Percentiles rank a stretch among this genome's conserved stretches.
Evolutionary conservation across 2,888 invertebrate genomes (phyloP).

Genomic region (Leptopilina drosophilae): DNA sequence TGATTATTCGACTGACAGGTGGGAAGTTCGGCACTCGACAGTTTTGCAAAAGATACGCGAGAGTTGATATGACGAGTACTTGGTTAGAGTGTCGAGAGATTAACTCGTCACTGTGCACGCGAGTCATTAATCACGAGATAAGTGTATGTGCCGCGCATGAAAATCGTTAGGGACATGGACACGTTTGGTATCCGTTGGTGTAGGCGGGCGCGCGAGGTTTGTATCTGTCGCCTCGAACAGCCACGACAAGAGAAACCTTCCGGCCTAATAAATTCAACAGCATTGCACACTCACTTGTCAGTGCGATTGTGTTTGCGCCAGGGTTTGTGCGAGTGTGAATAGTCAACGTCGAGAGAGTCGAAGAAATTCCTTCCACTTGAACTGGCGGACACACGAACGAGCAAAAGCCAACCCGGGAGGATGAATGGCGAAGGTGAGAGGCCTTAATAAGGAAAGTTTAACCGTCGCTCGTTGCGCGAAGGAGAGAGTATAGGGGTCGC

Average conservation of each 20-base stretch:
- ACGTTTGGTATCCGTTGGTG: conserved; percentile 39
- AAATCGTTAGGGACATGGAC: conserved; percentile 50
- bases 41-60: conserved; percentile 33
- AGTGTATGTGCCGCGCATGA: conserved; percentile 51
- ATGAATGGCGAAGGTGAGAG: conserved; percentile 55
- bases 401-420: conserved; percentile 44
- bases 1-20: conserved; percentile 35
- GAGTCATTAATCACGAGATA: conserved; percentile 67
- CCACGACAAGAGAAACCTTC: conserved; percentile 54
- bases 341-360: conserved; percentile 41
- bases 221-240: conserved; percentile 53
- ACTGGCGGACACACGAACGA: conserved; percentile 44
- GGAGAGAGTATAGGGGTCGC: conserved; percentile 6
- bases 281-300: conserved; percentile 25
- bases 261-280: conserved; percentile 63
- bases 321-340: background rate
- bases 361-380: conserved; percentile 50
- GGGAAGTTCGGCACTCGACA: conserved; percentile 37
- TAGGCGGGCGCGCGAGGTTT: conserved; percentile 51
- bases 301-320: conserved; percentile 6
- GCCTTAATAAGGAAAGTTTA: conserved; percentile 65
- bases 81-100: conserved; percentile 57
- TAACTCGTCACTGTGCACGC: conserved; percentile 65
- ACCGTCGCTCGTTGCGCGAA: conserved; percentile 48
- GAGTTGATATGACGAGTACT: conserved; percentile 47